Conservation (phyloP, 2,888 invertebrate species). For the Antitype chi region DNA sequence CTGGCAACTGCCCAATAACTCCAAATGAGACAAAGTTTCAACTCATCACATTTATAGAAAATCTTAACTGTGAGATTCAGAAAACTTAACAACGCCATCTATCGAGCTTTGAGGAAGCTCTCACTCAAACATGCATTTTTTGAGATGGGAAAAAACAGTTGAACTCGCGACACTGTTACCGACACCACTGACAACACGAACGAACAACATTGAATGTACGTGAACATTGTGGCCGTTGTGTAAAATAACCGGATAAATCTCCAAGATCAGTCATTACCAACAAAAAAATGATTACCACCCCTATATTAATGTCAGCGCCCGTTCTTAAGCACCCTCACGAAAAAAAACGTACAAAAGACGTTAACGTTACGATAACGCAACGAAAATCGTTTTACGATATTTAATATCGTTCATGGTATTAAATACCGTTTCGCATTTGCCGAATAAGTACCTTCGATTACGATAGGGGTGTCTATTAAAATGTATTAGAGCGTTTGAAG, state of each 20-base stretch:
- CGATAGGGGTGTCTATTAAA: slow-evolving; percentile 58
- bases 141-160: too few species aligned
- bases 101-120: too few species aligned
- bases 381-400: slow-evolving; percentile 76
- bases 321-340: slow-evolving; percentile 47
- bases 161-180: too few species aligned
- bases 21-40: too few species aligned
- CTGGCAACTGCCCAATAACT: too few species aligned
- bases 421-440: slow-evolving; percentile 55
- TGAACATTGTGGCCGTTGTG: accelerated
- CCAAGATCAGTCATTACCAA: slow-evolving; percentile 11
- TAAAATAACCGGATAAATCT: not conserved
- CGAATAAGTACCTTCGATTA: slow-evolving; percentile 66
- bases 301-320: slow-evolving; percentile 32
- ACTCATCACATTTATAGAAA: too few species aligned
- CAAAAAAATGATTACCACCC: slow-evolving; percentile 23
- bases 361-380: slow-evolving; percentile 71
- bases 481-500: slow-evolving; percentile 35
- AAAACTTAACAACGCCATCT: too few species aligned
- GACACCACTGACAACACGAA: too few species aligned
- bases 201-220: too few species aligned
- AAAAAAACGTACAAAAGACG: slow-evolving; percentile 57
- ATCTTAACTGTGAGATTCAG: too few species aligned
- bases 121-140: too few species aligned
- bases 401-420: slow-evolving; percentile 58